Evolutionary conservation across 2,797 vertebrate species (phyloP), one percentile per base, ranked within the genome.

Genomic region (Lithobates pipiens): DNA sequence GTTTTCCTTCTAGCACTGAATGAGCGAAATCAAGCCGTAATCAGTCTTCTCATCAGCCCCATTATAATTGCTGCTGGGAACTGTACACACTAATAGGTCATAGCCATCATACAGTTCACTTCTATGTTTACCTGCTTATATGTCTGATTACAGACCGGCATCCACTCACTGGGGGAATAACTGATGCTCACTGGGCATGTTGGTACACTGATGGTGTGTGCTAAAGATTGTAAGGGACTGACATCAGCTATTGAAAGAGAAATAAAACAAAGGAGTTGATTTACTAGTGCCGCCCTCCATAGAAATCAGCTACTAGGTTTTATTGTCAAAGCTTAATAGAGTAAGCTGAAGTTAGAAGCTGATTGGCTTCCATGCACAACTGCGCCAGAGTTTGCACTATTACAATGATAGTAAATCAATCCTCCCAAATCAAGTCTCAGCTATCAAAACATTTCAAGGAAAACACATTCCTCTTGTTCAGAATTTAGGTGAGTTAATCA

Each of bases 111-210:
- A 68, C 25, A 79, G 63, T 23, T 32, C 25, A 15, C 39, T n/a
- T 50, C 34, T 46, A 25, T 80, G 67, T 79, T 79, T 69, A 79
- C 69, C 77, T 70, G 25, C 4, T 57, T 73, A 82, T 75, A 82
- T 68, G 75, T 82, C 74, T 82, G 54, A 82, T 75, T 75, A 32
- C 80, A 63, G 79, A 81, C 69, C 27, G 54, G 61, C 50, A 42
- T 61, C 10, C 70, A 82, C 71, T 82, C 80, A 81, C 79, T 42
- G 8, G 15, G 36, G 46, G 36, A 25, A 82, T 74, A 44, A 74
- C 21, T 82, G 54, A 82, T 82, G 54, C 36, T 42, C 21, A 75
- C 29, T n/a, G 25, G 70, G 34, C 34, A 50, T 80, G 67, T 80
- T 44, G 44, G 77, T 70, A 44, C 67, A n/a, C 44, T 80, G 10